A percentile compares a stretch with the other conserved stretches of the same genome.
Evolutionary conservation across 1,140 invertebrate genomes (phyloP).

Genomic region (Drosophila jambulina): DNA sequence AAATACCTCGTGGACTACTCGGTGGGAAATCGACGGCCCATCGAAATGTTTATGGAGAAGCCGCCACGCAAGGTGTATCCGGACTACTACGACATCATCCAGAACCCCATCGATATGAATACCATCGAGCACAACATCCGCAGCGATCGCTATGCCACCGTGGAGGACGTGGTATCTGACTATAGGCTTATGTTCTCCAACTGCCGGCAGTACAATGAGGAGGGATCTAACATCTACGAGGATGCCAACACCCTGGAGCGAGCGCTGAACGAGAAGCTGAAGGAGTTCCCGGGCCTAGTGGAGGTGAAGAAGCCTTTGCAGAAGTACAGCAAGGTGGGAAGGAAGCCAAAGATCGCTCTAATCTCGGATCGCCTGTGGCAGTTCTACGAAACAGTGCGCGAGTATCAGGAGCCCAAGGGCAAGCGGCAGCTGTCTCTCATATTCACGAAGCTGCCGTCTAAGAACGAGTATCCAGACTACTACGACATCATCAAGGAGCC

Average conservation of each 20-base stretch:
- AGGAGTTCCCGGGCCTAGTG: slow-evolving; percentile 87
- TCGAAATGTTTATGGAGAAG: slow-evolving; percentile 97
- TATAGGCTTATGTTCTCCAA: slow-evolving; percentile 97
- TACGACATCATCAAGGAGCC: slow-evolving; percentile 99
- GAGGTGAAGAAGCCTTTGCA: slow-evolving; percentile 77
- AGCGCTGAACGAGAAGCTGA: slow-evolving; percentile 93
- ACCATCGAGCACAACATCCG: slow-evolving; percentile 97
- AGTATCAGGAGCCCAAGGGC: slow-evolving; percentile 95
- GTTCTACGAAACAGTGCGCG: slow-evolving; percentile 95
- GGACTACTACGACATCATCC: slow-evolving; percentile 97
- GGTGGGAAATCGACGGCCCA: slow-evolving; percentile 92
- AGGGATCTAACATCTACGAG: slow-evolving; percentile 96
- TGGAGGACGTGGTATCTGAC: slow-evolving; percentile 88
- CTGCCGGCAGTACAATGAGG: slow-evolving; percentile 98
- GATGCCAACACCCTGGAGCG: slow-evolving; percentile 96
- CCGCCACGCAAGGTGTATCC: slow-evolving; percentile 98
- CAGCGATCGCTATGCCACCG: slow-evolving; percentile 87
- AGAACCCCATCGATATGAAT: slow-evolving; percentile 97
- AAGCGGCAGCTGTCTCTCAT: slow-evolving; percentile 94
- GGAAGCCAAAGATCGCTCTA: slow-evolving; percentile 85
- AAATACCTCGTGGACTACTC: slow-evolving; percentile 92
- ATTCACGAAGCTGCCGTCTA: slow-evolving; percentile 97
- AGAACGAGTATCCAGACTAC: slow-evolving; percentile 98
- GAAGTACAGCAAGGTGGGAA: slow-evolving; percentile 69
- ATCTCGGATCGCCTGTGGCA: slow-evolving; percentile 91